A percentile compares a stretch with the other conserved stretches of the same genome.
phyloP scores from a whole-genome alignment of 2,113 vertebrate species.

The Camelus dromedarius region DNA sequence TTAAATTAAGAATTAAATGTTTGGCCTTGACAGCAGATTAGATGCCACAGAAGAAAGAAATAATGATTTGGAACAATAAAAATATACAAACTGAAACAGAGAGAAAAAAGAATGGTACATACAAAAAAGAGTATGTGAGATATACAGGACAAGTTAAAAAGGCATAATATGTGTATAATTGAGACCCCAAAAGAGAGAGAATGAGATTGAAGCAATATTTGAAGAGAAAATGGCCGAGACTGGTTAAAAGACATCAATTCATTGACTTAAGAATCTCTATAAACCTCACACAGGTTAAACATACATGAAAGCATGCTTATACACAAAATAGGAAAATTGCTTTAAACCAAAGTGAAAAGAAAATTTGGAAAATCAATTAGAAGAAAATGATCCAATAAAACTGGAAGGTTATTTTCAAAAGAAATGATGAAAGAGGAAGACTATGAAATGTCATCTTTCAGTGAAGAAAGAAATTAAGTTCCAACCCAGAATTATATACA shows the following conservation, averaged over 20 bases:
- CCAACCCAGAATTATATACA: background rate
- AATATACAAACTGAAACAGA: constrained; percentile 6
- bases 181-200: background rate
- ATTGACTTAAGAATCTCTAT: background rate
- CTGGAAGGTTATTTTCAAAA: background rate
- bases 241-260: background rate
- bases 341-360: background rate
- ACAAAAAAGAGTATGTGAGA: background rate
- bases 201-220: background rate
- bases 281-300: background rate
- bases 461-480: background rate
- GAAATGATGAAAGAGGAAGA: background rate
- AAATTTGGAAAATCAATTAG: background rate
- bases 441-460: background rate
- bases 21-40: background rate
- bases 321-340: background rate
- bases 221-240: background rate
- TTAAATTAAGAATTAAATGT: background rate
- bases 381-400: background rate
- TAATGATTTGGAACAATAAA: constrained; percentile 14
- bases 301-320: background rate
- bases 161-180: background rate
- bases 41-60: background rate
- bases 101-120: background rate
- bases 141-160: background rate